Conservation (phyloP, 2,797 vertebrate species). For the Peromyscus melanophrys region DNA sequence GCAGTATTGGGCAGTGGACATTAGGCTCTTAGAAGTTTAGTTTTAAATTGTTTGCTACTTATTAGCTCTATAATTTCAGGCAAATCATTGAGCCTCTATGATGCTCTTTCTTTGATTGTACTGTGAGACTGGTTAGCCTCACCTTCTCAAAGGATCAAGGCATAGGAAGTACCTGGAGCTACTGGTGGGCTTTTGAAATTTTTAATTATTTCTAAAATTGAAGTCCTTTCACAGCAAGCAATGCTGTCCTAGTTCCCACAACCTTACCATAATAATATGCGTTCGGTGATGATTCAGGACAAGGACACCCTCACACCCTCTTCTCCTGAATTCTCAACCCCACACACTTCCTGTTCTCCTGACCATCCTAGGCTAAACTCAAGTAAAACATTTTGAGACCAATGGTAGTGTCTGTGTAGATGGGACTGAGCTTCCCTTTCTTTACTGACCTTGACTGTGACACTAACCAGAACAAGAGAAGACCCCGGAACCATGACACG, state of each 20-base stretch:
- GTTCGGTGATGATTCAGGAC: not conserved
- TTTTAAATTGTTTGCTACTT: not conserved
- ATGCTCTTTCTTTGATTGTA: not conserved
- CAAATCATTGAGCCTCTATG: not conserved
- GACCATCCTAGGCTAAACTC: not conserved
- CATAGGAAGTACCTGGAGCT: not conserved
- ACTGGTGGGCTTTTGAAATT: not conserved
- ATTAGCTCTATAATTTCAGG: not conserved
- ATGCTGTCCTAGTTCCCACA: not conserved
- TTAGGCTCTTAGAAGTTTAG: not conserved
- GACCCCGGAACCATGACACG: not conserved
- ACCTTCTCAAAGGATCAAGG: not conserved
- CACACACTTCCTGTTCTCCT: not conserved
- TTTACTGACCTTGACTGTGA: not conserved
- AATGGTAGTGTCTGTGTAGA: not conserved
- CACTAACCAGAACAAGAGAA: not conserved
- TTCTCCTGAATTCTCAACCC: not conserved
- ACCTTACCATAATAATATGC: not conserved
- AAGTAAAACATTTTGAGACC: not conserved
- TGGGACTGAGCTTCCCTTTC: not conserved
- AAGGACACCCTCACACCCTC: not conserved
- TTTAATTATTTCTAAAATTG: slow-evolving; percentile 24
- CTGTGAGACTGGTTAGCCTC: not conserved
- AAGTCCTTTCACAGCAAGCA: not conserved
- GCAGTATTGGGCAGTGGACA: not conserved